Conservation (phyloP, 2,113 vertebrate species). For the Brachirus orientalis region DNA sequence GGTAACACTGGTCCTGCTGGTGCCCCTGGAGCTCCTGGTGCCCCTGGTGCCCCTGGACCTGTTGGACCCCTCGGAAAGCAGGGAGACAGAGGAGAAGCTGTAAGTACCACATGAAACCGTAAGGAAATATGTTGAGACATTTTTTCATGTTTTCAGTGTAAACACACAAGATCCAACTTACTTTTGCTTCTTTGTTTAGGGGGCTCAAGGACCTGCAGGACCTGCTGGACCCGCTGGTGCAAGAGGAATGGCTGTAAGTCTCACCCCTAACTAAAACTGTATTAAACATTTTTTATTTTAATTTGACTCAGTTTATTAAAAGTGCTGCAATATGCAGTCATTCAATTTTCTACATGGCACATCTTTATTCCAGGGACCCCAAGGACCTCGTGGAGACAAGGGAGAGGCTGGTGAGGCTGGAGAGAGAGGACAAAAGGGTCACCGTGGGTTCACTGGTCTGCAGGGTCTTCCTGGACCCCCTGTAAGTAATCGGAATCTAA, state of each 20-base stretch:
- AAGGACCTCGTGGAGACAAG: slow-evolving; percentile 97
- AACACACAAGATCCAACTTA: not conserved
- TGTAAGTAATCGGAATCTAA: slow-evolving; percentile 84
- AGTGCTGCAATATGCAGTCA: not conserved
- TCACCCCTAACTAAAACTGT: not conserved
- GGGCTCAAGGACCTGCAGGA: slow-evolving; percentile 94
- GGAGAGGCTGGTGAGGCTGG: slow-evolving; percentile 93
- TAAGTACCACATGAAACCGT: slow-evolving; percentile 75
- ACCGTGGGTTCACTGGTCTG: slow-evolving; percentile 96
- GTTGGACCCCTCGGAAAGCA: slow-evolving; percentile 96
- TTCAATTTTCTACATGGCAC: slow-evolving; percentile 11
- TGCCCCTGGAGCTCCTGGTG: slow-evolving; percentile 89
- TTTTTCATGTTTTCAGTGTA: not conserved
- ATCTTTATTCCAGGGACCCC: slow-evolving; percentile 86
- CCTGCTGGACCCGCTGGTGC: slow-evolving; percentile 91
- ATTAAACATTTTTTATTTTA: not conserved
- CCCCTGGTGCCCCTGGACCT: slow-evolving; percentile 90
- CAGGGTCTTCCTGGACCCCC: slow-evolving; percentile 97
- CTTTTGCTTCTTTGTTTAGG: slow-evolving; percentile 75
- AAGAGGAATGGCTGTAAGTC: slow-evolving; percentile 93
- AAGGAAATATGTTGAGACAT: not conserved
- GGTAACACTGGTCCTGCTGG: slow-evolving; percentile 92
- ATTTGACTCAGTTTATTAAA: no score
- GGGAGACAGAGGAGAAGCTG: slow-evolving; percentile 95
- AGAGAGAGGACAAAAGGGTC: slow-evolving; percentile 96